These are phyloP conservation scores for Potamarius usumacintae DNA, from an alignment of 2,113 vertebrate species.

Conservation along the genomic window DNA sequence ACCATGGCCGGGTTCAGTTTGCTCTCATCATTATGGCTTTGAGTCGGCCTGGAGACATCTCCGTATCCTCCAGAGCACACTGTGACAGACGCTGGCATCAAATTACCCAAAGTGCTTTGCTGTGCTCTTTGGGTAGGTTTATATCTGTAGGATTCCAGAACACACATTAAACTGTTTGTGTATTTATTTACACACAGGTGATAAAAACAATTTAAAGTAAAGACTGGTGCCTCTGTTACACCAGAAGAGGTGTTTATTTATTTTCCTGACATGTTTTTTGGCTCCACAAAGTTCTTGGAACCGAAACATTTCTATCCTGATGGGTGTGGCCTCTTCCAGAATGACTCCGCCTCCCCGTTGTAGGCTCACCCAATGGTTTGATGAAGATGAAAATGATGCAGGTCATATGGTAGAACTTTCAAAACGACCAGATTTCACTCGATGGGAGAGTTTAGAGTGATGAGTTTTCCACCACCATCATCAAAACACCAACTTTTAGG, in stretches of 20 bases:
- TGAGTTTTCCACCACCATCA: too few relatives aligned
- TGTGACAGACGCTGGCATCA: neutral
- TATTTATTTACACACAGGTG: neutral
- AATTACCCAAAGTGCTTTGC: conserved; percentile 16
- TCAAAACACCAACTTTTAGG: too few relatives aligned
- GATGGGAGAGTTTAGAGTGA: neutral
- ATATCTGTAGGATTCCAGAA: neutral
- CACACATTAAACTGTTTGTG: neutral
- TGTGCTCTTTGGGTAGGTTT: neutral
- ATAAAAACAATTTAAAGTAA: neutral
- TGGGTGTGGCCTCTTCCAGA: neutral
- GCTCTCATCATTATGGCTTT: conserved; percentile 1
- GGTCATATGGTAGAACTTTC: neutral
- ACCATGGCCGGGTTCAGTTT: neutral
- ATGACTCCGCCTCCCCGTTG: neutral
- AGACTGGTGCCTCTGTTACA: neutral
- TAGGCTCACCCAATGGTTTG: neutral
- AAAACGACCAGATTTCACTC: neutral
- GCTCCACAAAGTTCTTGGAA: neutral
- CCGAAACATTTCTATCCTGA: neutral
- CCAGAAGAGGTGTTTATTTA: neutral
- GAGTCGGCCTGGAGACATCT: neutral
- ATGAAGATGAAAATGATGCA: neutral
- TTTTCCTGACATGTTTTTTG: neutral
- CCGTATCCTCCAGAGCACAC: neutral